A percentile compares a stretch with the other conserved stretches of the same genome.
Conservation (phyloP, 2,888 invertebrate species). For the Cheilosia impressa region DNA sequence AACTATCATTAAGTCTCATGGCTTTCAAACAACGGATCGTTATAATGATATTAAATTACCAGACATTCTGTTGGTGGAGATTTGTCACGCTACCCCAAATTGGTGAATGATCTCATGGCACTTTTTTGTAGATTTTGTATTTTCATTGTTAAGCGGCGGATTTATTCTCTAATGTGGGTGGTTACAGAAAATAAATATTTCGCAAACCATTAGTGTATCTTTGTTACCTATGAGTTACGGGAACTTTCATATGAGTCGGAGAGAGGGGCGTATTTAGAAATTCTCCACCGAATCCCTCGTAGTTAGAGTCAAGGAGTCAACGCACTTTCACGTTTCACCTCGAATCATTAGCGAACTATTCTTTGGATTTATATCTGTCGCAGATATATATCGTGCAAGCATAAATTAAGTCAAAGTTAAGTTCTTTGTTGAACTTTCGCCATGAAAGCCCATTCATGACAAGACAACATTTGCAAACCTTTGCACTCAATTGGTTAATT, state of each 20-base stretch:
- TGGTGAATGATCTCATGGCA: slow-evolving; percentile 62
- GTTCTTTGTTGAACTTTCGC: slow-evolving; percentile 7
- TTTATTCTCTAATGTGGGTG: slow-evolving; percentile 23
- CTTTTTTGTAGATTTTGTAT: slow-evolving; percentile 45
- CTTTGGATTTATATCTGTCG: slow-evolving; percentile 6
- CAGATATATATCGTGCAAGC: not conserved
- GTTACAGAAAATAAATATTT: not conserved
- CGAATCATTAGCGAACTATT: slow-evolving; percentile 10
- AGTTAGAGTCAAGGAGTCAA: slow-evolving; percentile 22
- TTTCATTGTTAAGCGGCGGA: slow-evolving; percentile 24
- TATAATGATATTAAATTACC: slow-evolving; percentile 28
- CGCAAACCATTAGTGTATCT: not conserved
- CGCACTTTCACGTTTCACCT: not conserved
- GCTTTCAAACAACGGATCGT: slow-evolving; percentile 32
- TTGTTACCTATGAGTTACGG: not conserved
- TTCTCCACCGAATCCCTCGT: not conserved
- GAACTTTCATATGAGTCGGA: not conserved
- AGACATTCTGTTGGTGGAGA: slow-evolving; percentile 15
- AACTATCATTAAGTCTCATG: slow-evolving; percentile 19
- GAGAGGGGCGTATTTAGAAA: not conserved
- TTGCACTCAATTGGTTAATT: slow-evolving; percentile 22
- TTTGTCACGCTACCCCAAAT: slow-evolving; percentile 58
- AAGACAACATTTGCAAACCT: slow-evolving; percentile 29
- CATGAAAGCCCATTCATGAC: slow-evolving; percentile 25
- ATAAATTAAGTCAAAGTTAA: slow-evolving; percentile 17